Conservation (phyloP, 2,797 vertebrate species). For the Mormyrops attenuatus region DNA sequence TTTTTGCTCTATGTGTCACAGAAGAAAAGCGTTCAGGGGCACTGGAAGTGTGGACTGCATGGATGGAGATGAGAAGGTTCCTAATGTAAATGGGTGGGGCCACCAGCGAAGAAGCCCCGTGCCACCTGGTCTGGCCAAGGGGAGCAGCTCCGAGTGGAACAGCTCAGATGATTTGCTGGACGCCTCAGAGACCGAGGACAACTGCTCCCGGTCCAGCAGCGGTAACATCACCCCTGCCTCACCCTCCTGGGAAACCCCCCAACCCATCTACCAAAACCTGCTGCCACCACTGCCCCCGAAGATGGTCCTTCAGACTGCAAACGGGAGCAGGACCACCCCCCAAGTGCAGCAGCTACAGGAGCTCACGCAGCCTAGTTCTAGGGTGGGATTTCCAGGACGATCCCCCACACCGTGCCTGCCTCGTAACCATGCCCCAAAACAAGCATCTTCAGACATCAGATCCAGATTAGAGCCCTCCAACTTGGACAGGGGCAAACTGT, state of each 20-base stretch:
- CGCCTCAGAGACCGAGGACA: slow-evolving; percentile 57
- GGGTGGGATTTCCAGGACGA: not conserved
- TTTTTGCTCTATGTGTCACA: slow-evolving; percentile 15
- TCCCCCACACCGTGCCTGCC: slow-evolving; percentile 37
- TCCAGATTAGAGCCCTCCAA: slow-evolving; percentile 64
- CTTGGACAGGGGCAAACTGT: slow-evolving; percentile 63
- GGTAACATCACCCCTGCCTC: slow-evolving; percentile 16
- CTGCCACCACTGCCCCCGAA: slow-evolving; percentile 77
- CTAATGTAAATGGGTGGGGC: slow-evolving; percentile 35
- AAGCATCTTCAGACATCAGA: slow-evolving; percentile 56
- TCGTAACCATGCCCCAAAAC: slow-evolving; percentile 47
- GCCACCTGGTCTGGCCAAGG: slow-evolving; percentile 52
- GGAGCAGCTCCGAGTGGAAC: slow-evolving; percentile 67
- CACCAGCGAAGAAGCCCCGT: slow-evolving; percentile 39
- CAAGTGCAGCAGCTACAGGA: slow-evolving; percentile 38
- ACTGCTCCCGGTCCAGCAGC: not conserved
- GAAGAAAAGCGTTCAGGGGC: slow-evolving; percentile 53
- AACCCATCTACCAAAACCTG: slow-evolving; percentile 49
- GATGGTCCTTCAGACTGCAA: slow-evolving; percentile 50
- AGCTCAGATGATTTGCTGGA: slow-evolving; percentile 60
- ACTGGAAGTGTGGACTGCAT: slow-evolving; percentile 46
- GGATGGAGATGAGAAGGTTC: slow-evolving; percentile 32
- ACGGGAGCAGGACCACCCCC: slow-evolving; percentile 32
- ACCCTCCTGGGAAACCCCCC: slow-evolving; percentile 30
- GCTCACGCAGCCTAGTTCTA: slow-evolving; percentile 21